Percentiles rank a stretch among this genome's conserved stretches.
Conservation (phyloP, 2,113 vertebrate species). For the Boulengerochromis microlepis region DNA sequence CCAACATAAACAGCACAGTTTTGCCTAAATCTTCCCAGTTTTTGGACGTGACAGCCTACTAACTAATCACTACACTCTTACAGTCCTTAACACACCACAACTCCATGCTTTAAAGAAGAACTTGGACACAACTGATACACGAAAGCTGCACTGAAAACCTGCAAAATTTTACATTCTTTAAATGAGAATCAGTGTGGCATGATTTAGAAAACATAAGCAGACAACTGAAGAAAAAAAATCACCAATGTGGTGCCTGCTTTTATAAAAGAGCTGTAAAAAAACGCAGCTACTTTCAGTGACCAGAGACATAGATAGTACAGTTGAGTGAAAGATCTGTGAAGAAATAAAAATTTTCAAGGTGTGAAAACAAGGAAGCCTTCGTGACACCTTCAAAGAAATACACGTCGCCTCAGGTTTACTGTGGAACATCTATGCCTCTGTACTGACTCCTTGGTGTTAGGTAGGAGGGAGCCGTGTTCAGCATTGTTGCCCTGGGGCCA, state of each 20-base stretch:
- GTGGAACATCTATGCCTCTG: not conserved
- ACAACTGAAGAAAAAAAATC: not conserved
- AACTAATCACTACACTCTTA: not conserved
- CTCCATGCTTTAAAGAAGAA: not conserved
- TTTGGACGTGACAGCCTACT: not conserved
- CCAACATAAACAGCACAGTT: not conserved
- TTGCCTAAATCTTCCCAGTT: not conserved
- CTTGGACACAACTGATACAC: accelerated
- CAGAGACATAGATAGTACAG: not conserved
- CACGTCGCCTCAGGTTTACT: not conserved
- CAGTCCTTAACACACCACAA: not conserved
- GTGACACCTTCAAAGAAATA: not conserved
- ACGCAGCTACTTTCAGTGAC: accelerated
- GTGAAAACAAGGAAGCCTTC: not conserved
- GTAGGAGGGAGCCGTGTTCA: not conserved
- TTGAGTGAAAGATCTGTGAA: not conserved
- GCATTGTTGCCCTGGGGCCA: not conserved
- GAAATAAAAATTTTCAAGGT: not conserved
- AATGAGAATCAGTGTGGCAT: not conserved
- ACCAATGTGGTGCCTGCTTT: not conserved
- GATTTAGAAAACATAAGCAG: not conserved
- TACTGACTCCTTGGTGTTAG: not conserved
- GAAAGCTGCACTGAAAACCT: not conserved
- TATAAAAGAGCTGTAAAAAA: not conserved
- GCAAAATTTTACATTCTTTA: not conserved